Evolutionary conservation across 2,113 vertebrate species (phyloP).

Genomic region (Synodontis membranacea): DNA sequence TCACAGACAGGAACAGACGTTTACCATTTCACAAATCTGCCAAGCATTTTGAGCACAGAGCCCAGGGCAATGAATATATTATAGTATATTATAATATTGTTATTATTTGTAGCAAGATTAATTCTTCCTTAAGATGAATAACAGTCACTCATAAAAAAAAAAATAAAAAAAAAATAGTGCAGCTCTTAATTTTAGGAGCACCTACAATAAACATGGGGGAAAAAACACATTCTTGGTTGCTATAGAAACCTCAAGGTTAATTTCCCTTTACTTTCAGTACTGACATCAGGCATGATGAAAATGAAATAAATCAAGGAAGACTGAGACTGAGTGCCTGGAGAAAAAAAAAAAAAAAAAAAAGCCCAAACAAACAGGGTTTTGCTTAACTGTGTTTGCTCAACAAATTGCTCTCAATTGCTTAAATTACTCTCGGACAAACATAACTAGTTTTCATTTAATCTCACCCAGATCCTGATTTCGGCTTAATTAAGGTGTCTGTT

Average conservation of each 20-base stretch:
- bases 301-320: conserved; percentile 52
- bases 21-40: background rate
- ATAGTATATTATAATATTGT: no score
- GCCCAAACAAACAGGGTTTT: no score
- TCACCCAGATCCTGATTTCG: background rate
- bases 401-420: background rate
- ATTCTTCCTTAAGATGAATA: conserved; percentile 41
- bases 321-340: conserved; percentile 34
- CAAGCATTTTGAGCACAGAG: background rate
- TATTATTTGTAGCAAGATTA: conserved; percentile 41
- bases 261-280: conserved; percentile 64
- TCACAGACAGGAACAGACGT: conserved; percentile 16
- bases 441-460: background rate
- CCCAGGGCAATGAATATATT: conserved; percentile 9
- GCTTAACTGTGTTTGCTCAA: conserved; percentile 23
- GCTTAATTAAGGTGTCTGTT: background rate
- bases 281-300: conserved; percentile 55
- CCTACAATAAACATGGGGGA: conserved; percentile 52
- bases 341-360: conserved; percentile 33
- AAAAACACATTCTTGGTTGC: conserved; percentile 66
- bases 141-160: conserved; percentile 45
- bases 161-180: conserved; percentile 47
- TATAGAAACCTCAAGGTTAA: conserved; percentile 74
- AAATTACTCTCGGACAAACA: background rate
- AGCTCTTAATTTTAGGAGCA: conserved; percentile 60